Percentiles rank a stretch among this genome's conserved stretches.
Conservation (phyloP, 1,140 invertebrate species). For the Portunus trituberculatus region DNA sequence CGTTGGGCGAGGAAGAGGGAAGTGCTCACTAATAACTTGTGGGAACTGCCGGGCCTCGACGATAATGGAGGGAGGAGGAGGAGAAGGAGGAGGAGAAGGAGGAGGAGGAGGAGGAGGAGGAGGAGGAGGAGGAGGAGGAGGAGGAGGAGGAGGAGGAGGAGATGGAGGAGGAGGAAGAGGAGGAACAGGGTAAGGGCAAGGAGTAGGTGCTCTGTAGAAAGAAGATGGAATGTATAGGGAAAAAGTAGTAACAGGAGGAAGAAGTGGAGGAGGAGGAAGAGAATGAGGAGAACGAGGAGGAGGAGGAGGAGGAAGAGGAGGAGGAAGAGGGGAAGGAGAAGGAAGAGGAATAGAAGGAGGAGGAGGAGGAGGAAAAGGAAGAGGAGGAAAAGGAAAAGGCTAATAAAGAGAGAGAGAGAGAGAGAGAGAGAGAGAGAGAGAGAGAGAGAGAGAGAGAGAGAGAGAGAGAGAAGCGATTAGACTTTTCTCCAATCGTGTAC, state of each 20-base stretch:
- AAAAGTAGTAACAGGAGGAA: background rate
- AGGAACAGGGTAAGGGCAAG: background rate
- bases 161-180: background rate
- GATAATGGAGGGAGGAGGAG: constrained; percentile 18
- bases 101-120: background rate
- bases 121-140: background rate
- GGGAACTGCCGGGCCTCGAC: constrained; percentile 5
- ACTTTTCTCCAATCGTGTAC: background rate
- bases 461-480: constrained; percentile 8
- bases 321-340: background rate
- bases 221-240: background rate
- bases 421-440: constrained; percentile 20
- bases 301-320: background rate
- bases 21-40: constrained; percentile 22
- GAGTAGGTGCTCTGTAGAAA: too few relatives aligned
- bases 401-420: background rate
- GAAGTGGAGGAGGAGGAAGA: too few relatives aligned
- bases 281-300: background rate
- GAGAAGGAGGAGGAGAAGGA: background rate
- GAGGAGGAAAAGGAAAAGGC: background rate
- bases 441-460: constrained; percentile 20
- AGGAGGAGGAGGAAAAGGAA: background rate
- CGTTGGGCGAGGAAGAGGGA: constrained; percentile 16
- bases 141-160: background rate
- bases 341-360: background rate